Evolutionary conservation across 2,797 vertebrate species (phyloP), one percentile per base, ranked within the genome.

Genomic region (Accipiter minullus): DNA sequence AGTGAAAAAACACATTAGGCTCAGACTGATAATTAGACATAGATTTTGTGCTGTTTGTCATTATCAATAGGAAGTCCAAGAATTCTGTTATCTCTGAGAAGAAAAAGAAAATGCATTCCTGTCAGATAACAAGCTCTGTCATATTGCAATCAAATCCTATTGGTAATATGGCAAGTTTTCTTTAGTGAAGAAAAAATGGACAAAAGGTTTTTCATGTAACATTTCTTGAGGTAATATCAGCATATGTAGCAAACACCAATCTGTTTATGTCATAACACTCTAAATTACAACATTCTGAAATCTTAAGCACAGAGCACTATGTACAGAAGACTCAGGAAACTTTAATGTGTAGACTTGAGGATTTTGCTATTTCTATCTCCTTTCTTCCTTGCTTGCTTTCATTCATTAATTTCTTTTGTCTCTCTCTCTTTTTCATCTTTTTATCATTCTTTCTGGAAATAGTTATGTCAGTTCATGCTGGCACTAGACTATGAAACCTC

Each of bases 1-100:
- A 88, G 85, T 85, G 47, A 93, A 94, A 94, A 96, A 94, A 84
- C 23, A 64, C 92, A 67, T 91, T 95, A 81, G 75, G n/a, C 67
- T 80, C 79, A 91, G 71, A 90, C 66, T 80, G 86, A 90, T 93
- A 89, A 94, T 80, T 82, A 64, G 91, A 68, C 53, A 44, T 9
- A 60, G 75, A 73, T 69, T 88, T 68, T 82, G 59, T 63, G 62
- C 53, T 55, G 80, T 74, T 60, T 67, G 72, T 88, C 21, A 58
- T 55, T 62, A 74, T 94, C n/a, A 5, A 29, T 45, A 52, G 69
- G 90, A 96, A 96, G 80, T 86, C 80, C 47, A 60, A 80, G 42
- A 44, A 58, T 84, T 75, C 55, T 45, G 68, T 85, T 75, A 45
- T 85, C 82, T 50, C 68, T 42, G 64, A 91, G 87, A 67, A 92